phyloP scores from a whole-genome alignment of 2,797 vertebrate species.

The Psittacula echo region DNA sequence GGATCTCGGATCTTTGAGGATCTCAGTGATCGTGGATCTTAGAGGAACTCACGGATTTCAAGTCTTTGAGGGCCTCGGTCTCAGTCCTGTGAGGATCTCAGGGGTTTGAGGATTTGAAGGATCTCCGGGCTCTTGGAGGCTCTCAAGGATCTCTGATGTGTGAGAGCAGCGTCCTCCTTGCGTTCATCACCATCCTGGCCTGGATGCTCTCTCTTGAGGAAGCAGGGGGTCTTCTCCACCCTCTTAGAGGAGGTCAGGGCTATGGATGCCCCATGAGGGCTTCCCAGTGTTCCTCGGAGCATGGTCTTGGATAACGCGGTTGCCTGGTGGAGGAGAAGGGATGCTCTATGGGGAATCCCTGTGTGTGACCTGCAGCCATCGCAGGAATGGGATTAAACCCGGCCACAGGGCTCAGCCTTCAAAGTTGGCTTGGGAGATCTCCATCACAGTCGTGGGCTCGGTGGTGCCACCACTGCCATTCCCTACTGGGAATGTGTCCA shows the following conservation, averaged over 20 bases:
- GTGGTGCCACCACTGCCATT: neutral
- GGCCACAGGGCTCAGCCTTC: neutral
- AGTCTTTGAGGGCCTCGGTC: neutral
- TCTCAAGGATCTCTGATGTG: neutral
- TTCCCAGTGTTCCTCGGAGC: accelerated
- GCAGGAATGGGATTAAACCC: neutral
- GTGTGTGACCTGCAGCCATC: neutral
- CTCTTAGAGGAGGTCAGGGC: neutral
- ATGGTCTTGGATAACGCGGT: accelerated
- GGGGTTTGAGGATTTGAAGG: neutral
- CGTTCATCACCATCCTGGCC: accelerated
- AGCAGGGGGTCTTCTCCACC: accelerated
- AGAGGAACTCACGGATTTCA: too few species aligned
- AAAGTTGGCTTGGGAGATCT: neutral
- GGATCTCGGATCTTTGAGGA: neutral
- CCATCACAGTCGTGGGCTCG: accelerated
- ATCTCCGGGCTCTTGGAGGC: accelerated
- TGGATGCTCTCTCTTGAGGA: neutral
- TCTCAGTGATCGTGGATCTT: neutral
- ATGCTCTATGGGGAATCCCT: accelerated
- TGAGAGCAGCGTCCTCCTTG: accelerated
- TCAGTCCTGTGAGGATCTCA: neutral
- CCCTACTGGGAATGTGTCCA: accelerated
- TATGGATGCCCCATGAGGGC: neutral
- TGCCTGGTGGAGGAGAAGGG: neutral